Evolutionary conservation across 1,140 invertebrate species (phyloP), one percentile per base, ranked within the genome.

Genomic region (Leptonema lineaticorne): DNA sequence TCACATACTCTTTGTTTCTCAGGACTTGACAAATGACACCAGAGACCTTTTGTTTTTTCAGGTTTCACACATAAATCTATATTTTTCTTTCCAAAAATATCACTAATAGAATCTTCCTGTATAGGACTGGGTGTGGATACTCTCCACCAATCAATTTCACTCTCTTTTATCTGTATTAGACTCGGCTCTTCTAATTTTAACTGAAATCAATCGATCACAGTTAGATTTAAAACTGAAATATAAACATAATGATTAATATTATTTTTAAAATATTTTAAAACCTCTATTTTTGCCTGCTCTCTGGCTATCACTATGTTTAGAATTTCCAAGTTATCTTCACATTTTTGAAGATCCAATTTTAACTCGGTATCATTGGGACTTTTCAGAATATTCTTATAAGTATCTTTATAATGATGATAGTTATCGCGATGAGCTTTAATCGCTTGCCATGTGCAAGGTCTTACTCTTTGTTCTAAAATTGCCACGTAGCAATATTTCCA

Each of bases 401-500:
- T 82, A 48, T 88, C 82, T 75, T 88, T 88, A 74, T 94, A 94
- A 24, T 85, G 79, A 45, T 86, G 85, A 73, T 92, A 93, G 75
- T 88, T 86, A 57, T 85, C 79, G 69, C 91, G 85, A 73, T 93
- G 89, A 63, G 84, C 82, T 73, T 85, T 83, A 11, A 94, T 88
- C 33, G 86, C 83, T 3, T 83, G 76, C 91, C 91, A 94, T 0
- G 88, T 89, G 74, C 88, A 91, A 0, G 91, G 89, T 63, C 85
- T 80, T 2, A 94, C 84, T 33, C 87, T 80, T 72, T 92, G 87
- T 73, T 92, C 87, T 11, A 93, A 68, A 1, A 92, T 81, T n/a
- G 88, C 85, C 60, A 86, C 86, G 74, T 86, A 90, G 0, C 89
- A 89, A 75, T 94, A 94, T 33, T 82, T 84, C 92, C 92, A 95